Evolutionary conservation across 2,113 vertebrate genomes (phyloP).

Genomic region (Grus americana): DNA sequence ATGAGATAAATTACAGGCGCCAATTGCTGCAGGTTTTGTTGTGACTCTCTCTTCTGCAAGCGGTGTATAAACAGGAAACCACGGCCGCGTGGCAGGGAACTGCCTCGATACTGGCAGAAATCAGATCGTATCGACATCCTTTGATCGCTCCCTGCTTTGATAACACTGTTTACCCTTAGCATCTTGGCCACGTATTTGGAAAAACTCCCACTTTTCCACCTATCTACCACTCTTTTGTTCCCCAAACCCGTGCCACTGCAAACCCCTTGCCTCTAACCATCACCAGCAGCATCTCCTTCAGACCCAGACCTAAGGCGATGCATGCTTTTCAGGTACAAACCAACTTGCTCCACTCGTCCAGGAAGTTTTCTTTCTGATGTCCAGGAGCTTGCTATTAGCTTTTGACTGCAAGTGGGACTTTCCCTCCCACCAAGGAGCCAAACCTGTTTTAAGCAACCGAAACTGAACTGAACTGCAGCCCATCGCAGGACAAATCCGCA

Average conservation of each 20-base stretch:
- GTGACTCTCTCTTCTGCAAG: background rate
- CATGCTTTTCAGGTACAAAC: rapidly evolving
- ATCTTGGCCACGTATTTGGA: background rate
- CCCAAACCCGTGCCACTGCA: background rate
- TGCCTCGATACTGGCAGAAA: background rate
- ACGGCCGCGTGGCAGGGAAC: background rate
- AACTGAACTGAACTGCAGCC: background rate
- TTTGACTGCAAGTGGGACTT: background rate
- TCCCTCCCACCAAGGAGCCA: background rate
- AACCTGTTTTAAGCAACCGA: background rate
- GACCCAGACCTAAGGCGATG: background rate
- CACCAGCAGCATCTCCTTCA: background rate
- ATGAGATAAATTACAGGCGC: background rate
- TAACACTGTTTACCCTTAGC: background rate
- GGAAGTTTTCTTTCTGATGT: background rate
- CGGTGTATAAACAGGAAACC: slow-evolving; percentile 3
- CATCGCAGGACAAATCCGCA: background rate
- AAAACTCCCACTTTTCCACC: background rate
- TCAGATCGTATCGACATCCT: slow-evolving; percentile 20
- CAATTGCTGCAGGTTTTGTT: background rate
- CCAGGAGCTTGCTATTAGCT: background rate
- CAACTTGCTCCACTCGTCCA: background rate
- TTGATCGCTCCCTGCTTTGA: background rate
- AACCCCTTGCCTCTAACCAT: background rate
- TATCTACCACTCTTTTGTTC: background rate